These are phyloP conservation scores for Erannis defoliaria DNA, from an alignment of 2,888 invertebrate genomes.

Conservation along the genomic window DNA sequence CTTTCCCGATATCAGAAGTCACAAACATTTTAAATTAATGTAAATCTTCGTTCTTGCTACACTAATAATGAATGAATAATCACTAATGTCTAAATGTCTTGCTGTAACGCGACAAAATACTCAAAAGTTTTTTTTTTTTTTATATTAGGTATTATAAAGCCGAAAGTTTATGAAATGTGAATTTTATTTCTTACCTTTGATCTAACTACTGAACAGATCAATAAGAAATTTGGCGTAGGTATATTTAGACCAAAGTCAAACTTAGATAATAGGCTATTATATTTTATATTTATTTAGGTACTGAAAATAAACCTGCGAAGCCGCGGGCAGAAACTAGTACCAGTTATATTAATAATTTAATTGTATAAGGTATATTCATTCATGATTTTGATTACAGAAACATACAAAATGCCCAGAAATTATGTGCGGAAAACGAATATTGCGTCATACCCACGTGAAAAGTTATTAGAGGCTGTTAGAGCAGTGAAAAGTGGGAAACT, in stretches of 20 bases:
- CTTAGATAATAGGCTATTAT: too few relatives aligned
- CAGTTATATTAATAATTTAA: too few relatives aligned
- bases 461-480: conserved; percentile 32
- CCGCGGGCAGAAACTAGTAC: too few relatives aligned
- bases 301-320: too few relatives aligned
- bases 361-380: not conserved
- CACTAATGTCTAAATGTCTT: not conserved
- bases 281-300: not conserved
- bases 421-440: conserved; percentile 29
- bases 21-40: conserved; percentile 8
- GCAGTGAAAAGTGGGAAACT: conserved; percentile 31
- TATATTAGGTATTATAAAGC: not conserved
- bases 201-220: conserved; percentile 5
- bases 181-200: not conserved
- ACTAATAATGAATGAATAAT: not conserved
- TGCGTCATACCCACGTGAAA: conserved; percentile 29
- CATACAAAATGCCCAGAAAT: conserved; percentile 32
- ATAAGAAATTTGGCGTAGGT: not conserved
- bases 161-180: not conserved
- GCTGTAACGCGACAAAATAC: conserved; percentile 1
- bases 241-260: too few relatives aligned
- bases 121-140: not conserved
- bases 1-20: conserved; percentile 7
- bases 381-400: conserved; percentile 20
- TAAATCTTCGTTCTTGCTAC: not conserved